Evolutionary conservation across 2,888 invertebrate species (phyloP).

Genomic region (Drosophila picticornis): DNA sequence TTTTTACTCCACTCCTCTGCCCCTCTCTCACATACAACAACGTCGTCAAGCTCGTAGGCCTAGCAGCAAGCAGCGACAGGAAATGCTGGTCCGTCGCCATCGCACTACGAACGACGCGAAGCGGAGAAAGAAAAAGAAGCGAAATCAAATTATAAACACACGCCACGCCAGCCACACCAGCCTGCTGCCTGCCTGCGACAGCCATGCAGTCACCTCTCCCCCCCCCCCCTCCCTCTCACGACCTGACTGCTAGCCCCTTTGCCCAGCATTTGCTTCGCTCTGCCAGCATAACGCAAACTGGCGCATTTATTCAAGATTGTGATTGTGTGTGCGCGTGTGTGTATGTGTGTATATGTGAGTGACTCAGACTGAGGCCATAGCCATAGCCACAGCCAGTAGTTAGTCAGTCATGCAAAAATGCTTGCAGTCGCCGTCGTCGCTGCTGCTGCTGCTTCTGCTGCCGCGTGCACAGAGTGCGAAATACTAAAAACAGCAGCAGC

Average conservation of each 20-base stretch:
- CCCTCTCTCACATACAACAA: background rate
- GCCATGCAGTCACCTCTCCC: slow-evolving; percentile 34
- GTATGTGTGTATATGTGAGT: slow-evolving; percentile 50
- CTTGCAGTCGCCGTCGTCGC: slow-evolving; percentile 50
- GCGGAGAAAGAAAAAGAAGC: slow-evolving; percentile 71
- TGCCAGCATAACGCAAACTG: slow-evolving; percentile 35
- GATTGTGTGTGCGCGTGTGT: slow-evolving; percentile 40
- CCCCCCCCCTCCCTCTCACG: background rate
- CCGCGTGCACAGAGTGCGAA: slow-evolving; percentile 75
- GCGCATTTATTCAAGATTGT: slow-evolving; percentile 38
- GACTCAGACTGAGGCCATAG: slow-evolving; percentile 65
- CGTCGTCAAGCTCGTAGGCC: slow-evolving; percentile 56
- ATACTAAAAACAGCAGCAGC: slow-evolving; percentile 71
- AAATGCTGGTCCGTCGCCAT: slow-evolving; percentile 67
- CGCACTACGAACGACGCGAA: slow-evolving; percentile 39
- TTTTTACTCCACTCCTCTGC: slow-evolving; percentile 2
- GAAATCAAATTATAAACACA: slow-evolving; percentile 79
- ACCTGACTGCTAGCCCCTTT: slow-evolving; percentile 1
- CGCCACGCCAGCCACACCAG: slow-evolving; percentile 56
- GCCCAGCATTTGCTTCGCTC: slow-evolving; percentile 6
- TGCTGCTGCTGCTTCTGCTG: slow-evolving; percentile 18
- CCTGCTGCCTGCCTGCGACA: slow-evolving; percentile 31
- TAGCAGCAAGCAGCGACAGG: slow-evolving; percentile 64
- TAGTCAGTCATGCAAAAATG: slow-evolving; percentile 73
- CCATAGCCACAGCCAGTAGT: slow-evolving; percentile 51